Base-by-base conservation (phyloP, 1,140 invertebrate species). In the Temnothorax nylanderi region DNA sequence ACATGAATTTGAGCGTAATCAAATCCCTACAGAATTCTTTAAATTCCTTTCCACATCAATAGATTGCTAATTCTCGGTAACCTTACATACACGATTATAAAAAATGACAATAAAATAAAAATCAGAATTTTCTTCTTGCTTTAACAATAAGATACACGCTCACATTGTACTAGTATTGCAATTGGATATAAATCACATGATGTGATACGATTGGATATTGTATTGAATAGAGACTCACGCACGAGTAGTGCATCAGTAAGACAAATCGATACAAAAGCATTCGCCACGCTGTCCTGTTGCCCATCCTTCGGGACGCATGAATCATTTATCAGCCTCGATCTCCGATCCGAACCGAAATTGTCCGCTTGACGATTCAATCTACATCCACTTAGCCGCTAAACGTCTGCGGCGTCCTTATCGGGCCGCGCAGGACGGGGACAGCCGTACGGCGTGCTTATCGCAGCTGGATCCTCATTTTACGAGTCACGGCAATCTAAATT, bases 401-500 rank as follows among this genome's bases (percentile, higher is more conserved):
- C 76, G 21, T 85, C 56, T 54, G 18, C 49, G n/a, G 18, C 47
- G 41, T 54, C 69, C 85, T 87, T 90, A 90, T 90, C 89, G 77
- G 74, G 26, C 26, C 34, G 10, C 74, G 21, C n/a, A 18, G 60
- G 16, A 71, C 37, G 4, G 10, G 32, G 49, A 37, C 18, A 69
- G 76, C 51, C 62, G 58, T 49, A 54, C 49, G 56, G 7, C 34
- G 54, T 8, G 62, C 74, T 85, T 85, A 85, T 85, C 82, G 26
- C 58, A 26, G 62, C 76, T 81, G 56, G 54, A 87, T 60, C 51
- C 67, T 26, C 62, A 81, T 72, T 90, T 90, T 90, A 90, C 75
- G 88, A 90, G 72, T 77, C 62, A 21, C 69, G 80, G 80, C 76
- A 80, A 72, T 90, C 88, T 88, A 86, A 90, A 90, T n/a, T n/a